Evolutionary conservation across 2,113 vertebrate genomes (phyloP), one percentile per base, ranked within the genome.

Genomic region (Leucosticte australis): DNA sequence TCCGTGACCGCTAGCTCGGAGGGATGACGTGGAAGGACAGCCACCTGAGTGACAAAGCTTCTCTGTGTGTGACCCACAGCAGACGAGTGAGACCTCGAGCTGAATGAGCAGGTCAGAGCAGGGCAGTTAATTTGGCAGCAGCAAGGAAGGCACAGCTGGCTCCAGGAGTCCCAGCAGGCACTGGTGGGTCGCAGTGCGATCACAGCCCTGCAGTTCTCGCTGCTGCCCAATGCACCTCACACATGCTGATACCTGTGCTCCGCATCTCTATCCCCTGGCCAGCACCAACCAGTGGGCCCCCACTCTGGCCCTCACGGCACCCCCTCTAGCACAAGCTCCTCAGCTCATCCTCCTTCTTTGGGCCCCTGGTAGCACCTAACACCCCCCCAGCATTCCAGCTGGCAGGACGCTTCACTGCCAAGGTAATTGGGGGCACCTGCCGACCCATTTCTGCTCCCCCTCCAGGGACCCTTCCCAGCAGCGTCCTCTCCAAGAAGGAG

Each of bases 201-300:
- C 95, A 95, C 83, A 95, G 92, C 93, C 91, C 79, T 55, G 70
- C 93, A n/a, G 83, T 42, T 56, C 52, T 93, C 77, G 89, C 82
- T 11, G 15, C 79, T 6, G 14, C 79, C 87, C 30, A 22, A 47
- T 41, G 81, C 95, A 65, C 63, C 92, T 90, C 18, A 3, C 13
- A 64, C 9, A 30, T 81, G 87, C 87, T 92, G 23, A 87, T 92
- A 97, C 44, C 8, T 1, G 39, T 64, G 76, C 75, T 81, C 14
- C 42, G 9, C 69, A 23, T 23, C 75, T 30, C 5, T 52, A 83
- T 80, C 12, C 83, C 64, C 41, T 26, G 2, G 46, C 68, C 11
- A 2, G 52, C 77, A 81, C 47, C 31, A 76, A 81, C 47, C 31
- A 76, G 15, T 81, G 62, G 37, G 53, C 69, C 65, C 47, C 52